Evolutionary conservation across 2,113 vertebrate species (phyloP).

Genomic region (Saccopteryx bilineata): DNA sequence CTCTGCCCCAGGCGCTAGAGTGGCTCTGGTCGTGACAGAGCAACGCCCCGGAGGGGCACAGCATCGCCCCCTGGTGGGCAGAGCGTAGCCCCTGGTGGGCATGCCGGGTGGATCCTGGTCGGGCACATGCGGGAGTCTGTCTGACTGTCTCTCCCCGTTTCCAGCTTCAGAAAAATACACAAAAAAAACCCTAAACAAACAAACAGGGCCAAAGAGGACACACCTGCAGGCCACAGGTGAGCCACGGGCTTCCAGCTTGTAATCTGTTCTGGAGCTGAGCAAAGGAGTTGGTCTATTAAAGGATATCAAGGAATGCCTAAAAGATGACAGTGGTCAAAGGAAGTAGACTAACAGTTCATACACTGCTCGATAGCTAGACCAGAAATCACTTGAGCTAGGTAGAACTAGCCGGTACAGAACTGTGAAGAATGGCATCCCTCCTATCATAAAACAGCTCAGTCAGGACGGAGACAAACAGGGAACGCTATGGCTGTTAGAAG

Average conservation of each 20-base stretch:
- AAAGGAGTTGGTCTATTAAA: background rate
- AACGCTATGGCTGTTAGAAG: constrained; percentile 37
- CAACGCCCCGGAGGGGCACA: no score
- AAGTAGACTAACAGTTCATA: background rate
- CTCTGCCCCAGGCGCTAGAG: no score
- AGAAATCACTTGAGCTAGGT: background rate
- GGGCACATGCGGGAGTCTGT: no score
- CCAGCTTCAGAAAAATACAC: no score
- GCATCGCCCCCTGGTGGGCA: no score
- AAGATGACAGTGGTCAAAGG: background rate
- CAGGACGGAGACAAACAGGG: background rate
- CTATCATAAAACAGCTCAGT: background rate
- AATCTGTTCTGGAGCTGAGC: background rate
- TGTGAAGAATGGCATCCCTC: background rate
- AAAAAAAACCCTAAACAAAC: no score
- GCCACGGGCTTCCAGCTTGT: background rate
- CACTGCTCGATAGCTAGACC: background rate
- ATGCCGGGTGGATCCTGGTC: no score
- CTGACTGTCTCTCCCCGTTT: no score
- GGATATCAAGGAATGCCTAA: background rate
- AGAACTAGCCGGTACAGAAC: background rate
- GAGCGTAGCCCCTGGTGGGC: no score
- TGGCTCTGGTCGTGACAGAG: no score
- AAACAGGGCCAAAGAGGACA: background rate
- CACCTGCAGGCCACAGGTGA: background rate